Percentiles rank a stretch among this genome's conserved stretches.
Evolutionary conservation across 2,888 invertebrate species (phyloP).

Genomic region (Polydesmus complanatus): DNA sequence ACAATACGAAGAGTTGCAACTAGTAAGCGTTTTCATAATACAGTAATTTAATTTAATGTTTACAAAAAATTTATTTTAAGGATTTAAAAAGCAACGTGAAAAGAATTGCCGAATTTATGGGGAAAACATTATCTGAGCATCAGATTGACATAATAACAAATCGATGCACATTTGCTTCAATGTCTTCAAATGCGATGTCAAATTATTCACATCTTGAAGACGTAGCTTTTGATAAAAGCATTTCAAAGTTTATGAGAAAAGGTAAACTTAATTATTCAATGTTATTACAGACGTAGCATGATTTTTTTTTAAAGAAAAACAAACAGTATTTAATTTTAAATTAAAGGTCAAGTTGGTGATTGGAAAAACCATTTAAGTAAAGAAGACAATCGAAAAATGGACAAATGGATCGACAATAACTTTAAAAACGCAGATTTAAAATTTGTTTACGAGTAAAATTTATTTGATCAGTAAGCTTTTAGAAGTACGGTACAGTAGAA

Average conservation of each 20-base stretch:
- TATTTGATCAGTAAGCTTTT: too few species aligned
- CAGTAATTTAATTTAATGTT: not conserved
- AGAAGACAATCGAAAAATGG: too few species aligned
- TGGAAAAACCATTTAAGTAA: too few species aligned
- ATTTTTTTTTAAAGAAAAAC: too few species aligned
- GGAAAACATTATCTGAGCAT: slow-evolving; percentile 1
- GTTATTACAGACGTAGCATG: too few species aligned
- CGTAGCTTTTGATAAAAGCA: not conserved
- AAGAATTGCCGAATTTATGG: slow-evolving; percentile 10
- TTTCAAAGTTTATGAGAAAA: slow-evolving; percentile 1
- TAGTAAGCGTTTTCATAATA: not conserved
- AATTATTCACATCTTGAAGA: not conserved
- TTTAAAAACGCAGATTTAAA: too few species aligned
- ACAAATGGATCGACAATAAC: too few species aligned
- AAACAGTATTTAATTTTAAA: too few species aligned
- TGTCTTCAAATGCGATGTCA: not conserved
- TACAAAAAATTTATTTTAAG: not conserved
- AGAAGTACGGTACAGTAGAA: too few species aligned
- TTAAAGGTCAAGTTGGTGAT: too few species aligned
- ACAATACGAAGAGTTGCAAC: slow-evolving; percentile 13
- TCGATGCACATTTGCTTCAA: slow-evolving; percentile 3
- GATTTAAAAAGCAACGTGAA: not conserved
- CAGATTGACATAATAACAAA: slow-evolving; percentile 4
- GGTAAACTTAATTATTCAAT: not conserved
- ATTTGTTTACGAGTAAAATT: too few species aligned